Base-by-base conservation (phyloP, 1,140 invertebrate species). In the Arctopsyche grandis region DNA sequence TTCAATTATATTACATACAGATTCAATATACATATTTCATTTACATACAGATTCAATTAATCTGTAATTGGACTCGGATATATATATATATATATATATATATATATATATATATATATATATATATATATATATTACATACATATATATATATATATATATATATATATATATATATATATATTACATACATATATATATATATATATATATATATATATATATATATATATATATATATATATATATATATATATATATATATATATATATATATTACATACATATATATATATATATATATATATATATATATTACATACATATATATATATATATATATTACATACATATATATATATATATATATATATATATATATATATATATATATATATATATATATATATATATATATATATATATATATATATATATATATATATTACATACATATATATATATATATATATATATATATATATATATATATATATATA, bases 41-140 rank as follows among this genome's bases (percentile, higher is more conserved):
- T n/a, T n/a, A n/a, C n/a, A n/a, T n/a, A n/a, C n/a, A n/a, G n/a
- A n/a, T n/a, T n/a, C n/a, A n/a, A n/a, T n/a, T n/a, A n/a, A n/a
- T n/a, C n/a, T n/a, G n/a, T n/a, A n/a, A n/a, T n/a, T n/a, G n/a
- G n/a, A n/a, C n/a, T n/a, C n/a, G 26, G 21, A 26, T 69, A 69
- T 21, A 69, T 69, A 69, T 69, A 69, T 69, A 69, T 69, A 69
- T 26, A 69, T 69, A 69, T 69, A 69, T 69, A 22, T 7, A 63
- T 63, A 19, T 16, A 46, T 46, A 46, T 46, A 46, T 46, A 46
- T 46, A 46, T 46, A 46, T 46, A 46, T 46, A 46, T 46, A 46
- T 46, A 46, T 46, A 46, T 46, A n/a, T n/a, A n/a, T n/a, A n/a
- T n/a, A n/a, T n/a, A n/a, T n/a, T n/a, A n/a, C n/a, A n/a, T n/a